Evolutionary conservation across 2,113 vertebrate genomes (phyloP), one percentile per base, ranked within the genome.

Genomic region (Eretmochelys imbricata): DNA sequence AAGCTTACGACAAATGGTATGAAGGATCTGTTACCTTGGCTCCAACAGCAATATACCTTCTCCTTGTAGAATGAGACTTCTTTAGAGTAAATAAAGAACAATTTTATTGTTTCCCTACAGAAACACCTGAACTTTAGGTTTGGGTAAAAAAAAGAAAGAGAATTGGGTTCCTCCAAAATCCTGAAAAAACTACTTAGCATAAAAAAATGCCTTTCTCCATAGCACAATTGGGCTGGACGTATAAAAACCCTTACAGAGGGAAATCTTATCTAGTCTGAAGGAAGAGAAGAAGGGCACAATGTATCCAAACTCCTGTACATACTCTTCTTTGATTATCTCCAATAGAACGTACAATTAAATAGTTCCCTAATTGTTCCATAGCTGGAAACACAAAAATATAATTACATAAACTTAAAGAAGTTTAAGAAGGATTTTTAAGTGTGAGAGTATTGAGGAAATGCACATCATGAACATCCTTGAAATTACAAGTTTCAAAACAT

Each of bases 11-110:
- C 75, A 90, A 94, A 27, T 6, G 11, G 1, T 79, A 65, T 81
- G 91, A 31, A 72, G 17, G n/a, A 38, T 16, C 85, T 85, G 91
- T 82, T 90, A 75, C 88, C 88, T 9, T 69, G 91, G 29, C 82
- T 90, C 94, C 75, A 89, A 91, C 95, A 94, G 83, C 42, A 95
- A 90, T 88, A 82, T 69, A 29, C 75, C 92, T 72, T 80, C 93
- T 93, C 89, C 89, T 0, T 91, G 76, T 75, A 75, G 69, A 84
- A 93, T 72, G 78, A 92, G 91, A 93, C 7, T 82, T 80, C 91
- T 89, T 57, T n/a, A 42, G 81, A 69, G 50, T 65, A 91, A 20
- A 85, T 53, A 42, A 83, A n/a, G 79, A 84, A 62, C 57, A 62
- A 72, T 72, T 72, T 65, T 84, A 89, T 86, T 88, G 24, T 0